Evolutionary conservation across 1,140 invertebrate species (phyloP).

Genomic region (Charaxes varanes): DNA sequence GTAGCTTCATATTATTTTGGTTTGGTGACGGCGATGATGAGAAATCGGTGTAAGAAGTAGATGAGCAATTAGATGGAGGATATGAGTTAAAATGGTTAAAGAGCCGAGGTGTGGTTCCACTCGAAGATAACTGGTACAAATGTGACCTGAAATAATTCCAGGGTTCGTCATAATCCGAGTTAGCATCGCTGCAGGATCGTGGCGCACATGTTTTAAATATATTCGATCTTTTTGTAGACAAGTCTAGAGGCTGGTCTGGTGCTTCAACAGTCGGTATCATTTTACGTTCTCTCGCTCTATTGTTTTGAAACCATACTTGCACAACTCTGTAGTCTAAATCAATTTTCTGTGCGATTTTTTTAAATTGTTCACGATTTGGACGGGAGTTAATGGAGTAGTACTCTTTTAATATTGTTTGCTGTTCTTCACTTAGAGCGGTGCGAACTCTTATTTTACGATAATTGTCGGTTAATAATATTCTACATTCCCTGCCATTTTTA

Average conservation of each 20-base stretch:
- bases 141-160: no score
- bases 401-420: slow-evolving; percentile 89
- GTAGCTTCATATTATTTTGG: no score
- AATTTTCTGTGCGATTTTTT: slow-evolving; percentile 90
- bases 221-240: slow-evolving; percentile 87
- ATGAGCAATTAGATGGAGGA: no score
- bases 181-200: no score
- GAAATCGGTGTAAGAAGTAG: no score
- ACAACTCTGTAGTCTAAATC: slow-evolving; percentile 94
- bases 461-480: slow-evolving; percentile 76
- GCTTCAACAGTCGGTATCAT: slow-evolving; percentile 68
- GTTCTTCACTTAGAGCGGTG: slow-evolving; percentile 95
- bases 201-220: no score
- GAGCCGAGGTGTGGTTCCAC: no score
- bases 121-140: no score
- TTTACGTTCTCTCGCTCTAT: slow-evolving; percentile 91
- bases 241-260: slow-evolving; percentile 88
- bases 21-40: no score
- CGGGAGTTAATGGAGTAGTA: slow-evolving; percentile 93
- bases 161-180: no score
- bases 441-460: slow-evolving; percentile 90
- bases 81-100: no score
- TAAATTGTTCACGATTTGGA: slow-evolving; percentile 94
- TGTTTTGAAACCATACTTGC: slow-evolving; percentile 99
- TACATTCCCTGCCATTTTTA: slow-evolving; percentile 75